phyloP scores from a whole-genome alignment of 2,888 invertebrate genomes.

The Acleris cristana region DNA sequence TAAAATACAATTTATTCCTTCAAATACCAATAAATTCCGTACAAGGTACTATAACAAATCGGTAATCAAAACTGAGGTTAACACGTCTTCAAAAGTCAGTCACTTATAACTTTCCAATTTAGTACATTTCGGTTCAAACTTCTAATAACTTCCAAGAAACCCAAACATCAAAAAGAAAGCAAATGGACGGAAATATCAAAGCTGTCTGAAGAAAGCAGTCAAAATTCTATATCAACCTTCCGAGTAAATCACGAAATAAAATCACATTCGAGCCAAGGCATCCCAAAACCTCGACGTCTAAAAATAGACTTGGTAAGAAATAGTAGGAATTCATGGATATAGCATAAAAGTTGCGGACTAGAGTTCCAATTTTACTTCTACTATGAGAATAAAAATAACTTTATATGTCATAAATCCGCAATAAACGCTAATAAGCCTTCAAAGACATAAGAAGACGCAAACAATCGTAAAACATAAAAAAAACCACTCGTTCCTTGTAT shows the following conservation, averaged over 20 bases:
- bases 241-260: slow-evolving; percentile 3
- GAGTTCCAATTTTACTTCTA: slow-evolving; percentile 3
- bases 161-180: too few relatives aligned
- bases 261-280: background rate
- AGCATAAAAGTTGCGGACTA: slow-evolving; percentile 2
- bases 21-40: too few relatives aligned
- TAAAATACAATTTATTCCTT: too few relatives aligned
- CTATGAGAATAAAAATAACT: slow-evolving; percentile 45
- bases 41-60: too few relatives aligned
- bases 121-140: too few relatives aligned
- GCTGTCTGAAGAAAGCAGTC: too few relatives aligned
- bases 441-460: slow-evolving; percentile 37
- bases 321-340: slow-evolving; percentile 8
- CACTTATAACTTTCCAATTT: too few relatives aligned
- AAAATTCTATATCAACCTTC: background rate
- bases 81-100: too few relatives aligned
- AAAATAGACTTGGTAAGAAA: slow-evolving; percentile 6
- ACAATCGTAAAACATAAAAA: slow-evolving; percentile 39
- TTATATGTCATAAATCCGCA: slow-evolving; percentile 49
- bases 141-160: too few relatives aligned
- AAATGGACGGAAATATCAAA: too few relatives aligned
- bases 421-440: slow-evolving; percentile 48
- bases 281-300: background rate
- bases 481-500: slow-evolving; percentile 28
- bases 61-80: too few relatives aligned